Evolutionary conservation across 2,888 invertebrate species (phyloP), one percentile per base, ranked within the genome.

Genomic region (Acanthosepion esculentum): DNA sequence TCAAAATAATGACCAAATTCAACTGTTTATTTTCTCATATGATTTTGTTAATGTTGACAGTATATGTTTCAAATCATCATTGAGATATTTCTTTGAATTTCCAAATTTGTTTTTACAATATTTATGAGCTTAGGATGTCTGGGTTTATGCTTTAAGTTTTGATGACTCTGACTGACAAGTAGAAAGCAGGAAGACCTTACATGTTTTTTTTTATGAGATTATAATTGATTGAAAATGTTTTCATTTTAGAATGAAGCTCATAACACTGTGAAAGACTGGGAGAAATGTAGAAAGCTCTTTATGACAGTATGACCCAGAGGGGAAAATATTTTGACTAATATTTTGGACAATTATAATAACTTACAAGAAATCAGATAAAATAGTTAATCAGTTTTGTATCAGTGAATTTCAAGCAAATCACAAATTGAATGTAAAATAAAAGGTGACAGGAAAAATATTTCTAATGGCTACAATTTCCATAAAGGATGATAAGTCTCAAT

Each of bases 211-310:
- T 59, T 23, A 20, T 59, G 4, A 59, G 20, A 59, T n/a, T 12
- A n/a, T 15, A 78, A 78, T 78, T 78, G 7, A 78, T 10, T 78
- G 78, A 78, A 15, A n/a, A 78, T 78, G 10, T n/a, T 78, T n/a
- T n/a, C 78, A 78, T n/a, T 29, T 15, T 7, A 78, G 78, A 29
- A n/a, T 78, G 78, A 78, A 3, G 78, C n/a, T 78, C 78, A 78
- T n/a, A 78, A 78, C 78, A 78, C 78, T 78, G n/a, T 78, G n/a
- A 78, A 78, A 78, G 29, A 78, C n/a, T 78, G 78, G 78, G n/a
- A 78, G 78, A 78, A 78, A 78, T 78, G 78, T 78, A n/a, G 78
- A 78, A 78, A n/a, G 78, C 78, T n/a, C 15, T n/a, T 12, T 78
- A 78, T 78, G n/a, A n/a, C 8, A 78, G n/a, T 5, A 78, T n/a